These are phyloP conservation scores for Orestias chungarensis DNA, from an alignment of 2,797 vertebrate genomes.

Conservation along the genomic window DNA sequence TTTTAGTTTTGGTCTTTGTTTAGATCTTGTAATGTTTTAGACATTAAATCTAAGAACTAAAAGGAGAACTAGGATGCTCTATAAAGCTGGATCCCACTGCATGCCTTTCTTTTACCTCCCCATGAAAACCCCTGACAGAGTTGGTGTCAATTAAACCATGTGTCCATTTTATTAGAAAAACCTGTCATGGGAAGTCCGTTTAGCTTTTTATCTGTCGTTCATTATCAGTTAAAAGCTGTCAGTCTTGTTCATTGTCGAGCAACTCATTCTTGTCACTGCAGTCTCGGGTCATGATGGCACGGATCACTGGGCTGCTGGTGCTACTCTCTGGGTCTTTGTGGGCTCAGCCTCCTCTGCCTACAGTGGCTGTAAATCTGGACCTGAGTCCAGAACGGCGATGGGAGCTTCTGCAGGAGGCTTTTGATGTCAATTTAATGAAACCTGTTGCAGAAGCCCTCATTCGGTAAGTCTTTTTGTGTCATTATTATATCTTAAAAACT, in stretches of 20 bases:
- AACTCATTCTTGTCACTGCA: not conserved
- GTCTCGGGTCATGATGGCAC: not conserved
- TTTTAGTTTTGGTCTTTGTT: not conserved
- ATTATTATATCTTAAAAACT: not conserved
- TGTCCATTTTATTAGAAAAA: not conserved
- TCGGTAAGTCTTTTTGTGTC: slow-evolving; percentile 68
- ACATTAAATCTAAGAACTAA: not conserved
- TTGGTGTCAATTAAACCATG: not conserved
- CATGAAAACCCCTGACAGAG: not conserved
- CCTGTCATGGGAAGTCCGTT: not conserved
- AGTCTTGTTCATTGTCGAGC: not conserved
- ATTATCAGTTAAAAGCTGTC: not conserved
- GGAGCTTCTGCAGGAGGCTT: slow-evolving; percentile 60
- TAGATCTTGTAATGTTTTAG: not conserved
- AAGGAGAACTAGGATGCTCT: not conserved
- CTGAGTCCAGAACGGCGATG: slow-evolving; percentile 64
- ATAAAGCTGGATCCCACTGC: not conserved
- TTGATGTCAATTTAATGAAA: slow-evolving; percentile 60
- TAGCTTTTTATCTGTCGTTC: not conserved
- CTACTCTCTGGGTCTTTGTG: slow-evolving; percentile 13
- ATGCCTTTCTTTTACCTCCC: not conserved
- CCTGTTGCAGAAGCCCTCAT: slow-evolving; percentile 71
- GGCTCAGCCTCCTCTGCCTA: slow-evolving; percentile 56
- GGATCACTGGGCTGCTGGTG: slow-evolving; percentile 16
- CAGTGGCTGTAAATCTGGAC: slow-evolving; percentile 74